Evolutionary conservation across 1,140 invertebrate genomes (phyloP), one percentile per base, ranked within the genome.

Genomic region (Pygmarrhopalites habei): DNA sequence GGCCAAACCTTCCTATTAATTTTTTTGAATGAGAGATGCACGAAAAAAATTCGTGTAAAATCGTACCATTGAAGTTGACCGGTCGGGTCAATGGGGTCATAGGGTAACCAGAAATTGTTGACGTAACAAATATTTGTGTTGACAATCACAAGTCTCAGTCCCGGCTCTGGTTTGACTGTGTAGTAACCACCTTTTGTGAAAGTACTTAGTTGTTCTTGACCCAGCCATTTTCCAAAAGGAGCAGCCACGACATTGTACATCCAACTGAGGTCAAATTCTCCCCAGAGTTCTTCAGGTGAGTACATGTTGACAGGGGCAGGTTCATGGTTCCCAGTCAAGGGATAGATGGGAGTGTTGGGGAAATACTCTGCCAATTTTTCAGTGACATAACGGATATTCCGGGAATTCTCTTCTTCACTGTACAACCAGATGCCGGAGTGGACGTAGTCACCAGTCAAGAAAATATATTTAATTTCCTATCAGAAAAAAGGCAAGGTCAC

Each of bases 241-340:
- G 19, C 46, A 35, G 15, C 46, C 1, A 44, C 29, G 0, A 26
- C 17, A 3, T 26, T 25, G 30, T 68, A 68, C 52, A 68, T 57
- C 66, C 66, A 68, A 2, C n/a, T 14, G 10, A 64, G 30, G 19
- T 60, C 43, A 17, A 52, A 64, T 28, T 43, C 30, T 5, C 26
- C 19, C 53, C 59, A 62, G 1, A 68, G n/a, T 0, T 25, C 26
- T 41, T 25, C n/a, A 0, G 66, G 66, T 23, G 66, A 58, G 29
- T 58, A 68, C 55, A 59, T 61, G 41, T 67, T 67, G 0, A 62
- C 56, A 21, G 51, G 21, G 49, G 77, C 73, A 61, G 80, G 76
- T 72, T 86, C 84, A 67, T 86, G 84, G 72, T 86, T 86, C 19
- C 84, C 83, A 25, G 85, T 69, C 2, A 81, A 76, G 2, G 81